Percentiles rank a stretch among this genome's conserved stretches.
Evolutionary conservation across 2,797 vertebrate genomes (phyloP).

Genomic region (Enteromius mattozi): DNA sequence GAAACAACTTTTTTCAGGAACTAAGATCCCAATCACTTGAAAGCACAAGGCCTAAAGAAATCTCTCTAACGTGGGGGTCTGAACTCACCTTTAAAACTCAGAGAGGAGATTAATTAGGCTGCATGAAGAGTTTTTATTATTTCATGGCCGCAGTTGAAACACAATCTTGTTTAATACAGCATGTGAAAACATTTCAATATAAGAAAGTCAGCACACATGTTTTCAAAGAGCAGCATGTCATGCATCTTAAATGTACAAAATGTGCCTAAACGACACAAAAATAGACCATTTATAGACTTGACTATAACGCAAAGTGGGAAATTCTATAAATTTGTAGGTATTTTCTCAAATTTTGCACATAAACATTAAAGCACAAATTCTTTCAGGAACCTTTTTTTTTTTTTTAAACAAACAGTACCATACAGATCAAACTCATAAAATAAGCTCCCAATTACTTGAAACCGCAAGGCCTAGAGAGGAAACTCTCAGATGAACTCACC

Average conservation of each 20-base stretch:
- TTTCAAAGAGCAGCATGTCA: conserved; percentile 60
- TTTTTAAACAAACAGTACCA: conserved; percentile 56
- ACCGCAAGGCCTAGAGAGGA: conserved; percentile 33
- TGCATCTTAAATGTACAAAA: conserved; percentile 65
- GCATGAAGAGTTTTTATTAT: conserved; percentile 66
- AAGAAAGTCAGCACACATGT: not conserved
- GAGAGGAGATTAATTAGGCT: not conserved
- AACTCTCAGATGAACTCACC: conserved; percentile 56
- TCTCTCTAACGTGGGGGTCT: not conserved
- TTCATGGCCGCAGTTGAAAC: not conserved
- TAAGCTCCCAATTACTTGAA: conserved; percentile 73
- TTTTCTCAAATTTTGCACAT: conserved; percentile 33
- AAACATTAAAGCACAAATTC: conserved; percentile 60
- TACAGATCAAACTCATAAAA: conserved; percentile 54
- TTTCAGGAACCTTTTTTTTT: conserved; percentile 45
- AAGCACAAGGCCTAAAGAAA: conserved; percentile 39
- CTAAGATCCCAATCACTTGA: conserved; percentile 73
- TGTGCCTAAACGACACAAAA: conserved; percentile 71
- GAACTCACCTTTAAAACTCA: conserved; percentile 54
- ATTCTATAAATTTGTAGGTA: conserved; percentile 22
- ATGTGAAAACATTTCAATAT: conserved; percentile 59
- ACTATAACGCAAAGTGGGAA: conserved; percentile 68
- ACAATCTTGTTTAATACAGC: not conserved
- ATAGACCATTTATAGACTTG: conserved; percentile 75
- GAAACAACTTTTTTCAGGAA: conserved; percentile 59